phyloP scores from a whole-genome alignment of 2,797 vertebrate genomes.

The Crocodylus rhombifer region DNA sequence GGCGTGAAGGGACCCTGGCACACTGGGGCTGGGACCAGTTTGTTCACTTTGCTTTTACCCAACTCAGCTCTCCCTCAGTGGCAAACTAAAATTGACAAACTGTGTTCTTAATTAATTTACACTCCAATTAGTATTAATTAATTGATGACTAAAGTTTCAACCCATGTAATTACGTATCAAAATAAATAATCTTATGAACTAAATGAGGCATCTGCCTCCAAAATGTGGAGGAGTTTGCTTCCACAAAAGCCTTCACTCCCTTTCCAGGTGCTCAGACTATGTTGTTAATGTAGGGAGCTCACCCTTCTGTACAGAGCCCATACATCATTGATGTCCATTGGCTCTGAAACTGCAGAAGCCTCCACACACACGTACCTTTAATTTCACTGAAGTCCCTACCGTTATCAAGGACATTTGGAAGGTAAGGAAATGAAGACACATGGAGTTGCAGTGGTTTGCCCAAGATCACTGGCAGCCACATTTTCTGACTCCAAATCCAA shows the following conservation, averaged over 20 bases:
- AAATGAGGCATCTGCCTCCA: neutral
- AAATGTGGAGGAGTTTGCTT: neutral
- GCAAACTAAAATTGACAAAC: slow-evolving; percentile 34
- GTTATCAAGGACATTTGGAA: neutral
- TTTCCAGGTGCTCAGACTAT: accelerated
- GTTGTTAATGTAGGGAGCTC: neutral
- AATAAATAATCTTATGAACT: slow-evolving; percentile 30
- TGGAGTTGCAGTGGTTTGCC: accelerated
- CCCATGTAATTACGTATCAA: slow-evolving; percentile 50
- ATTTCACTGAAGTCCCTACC: neutral
- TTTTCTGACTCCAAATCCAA: neutral
- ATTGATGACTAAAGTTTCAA: slow-evolving; percentile 42
- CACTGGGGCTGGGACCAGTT: accelerated
- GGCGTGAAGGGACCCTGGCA: accelerated
- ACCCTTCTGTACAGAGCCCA: accelerated
- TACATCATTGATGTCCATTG: neutral
- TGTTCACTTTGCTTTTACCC: neutral
- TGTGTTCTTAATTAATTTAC: slow-evolving; percentile 54
- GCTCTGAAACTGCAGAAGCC: neutral
- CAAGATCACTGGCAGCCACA: neutral
- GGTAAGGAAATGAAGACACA: accelerated
- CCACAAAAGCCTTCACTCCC: neutral
- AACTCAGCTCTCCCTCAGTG: no score
- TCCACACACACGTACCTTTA: accelerated
- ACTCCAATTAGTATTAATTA: slow-evolving; percentile 65